phyloP scores from a whole-genome alignment of 1,140 invertebrate genomes.

The Drosophila biarmipes region DNA sequence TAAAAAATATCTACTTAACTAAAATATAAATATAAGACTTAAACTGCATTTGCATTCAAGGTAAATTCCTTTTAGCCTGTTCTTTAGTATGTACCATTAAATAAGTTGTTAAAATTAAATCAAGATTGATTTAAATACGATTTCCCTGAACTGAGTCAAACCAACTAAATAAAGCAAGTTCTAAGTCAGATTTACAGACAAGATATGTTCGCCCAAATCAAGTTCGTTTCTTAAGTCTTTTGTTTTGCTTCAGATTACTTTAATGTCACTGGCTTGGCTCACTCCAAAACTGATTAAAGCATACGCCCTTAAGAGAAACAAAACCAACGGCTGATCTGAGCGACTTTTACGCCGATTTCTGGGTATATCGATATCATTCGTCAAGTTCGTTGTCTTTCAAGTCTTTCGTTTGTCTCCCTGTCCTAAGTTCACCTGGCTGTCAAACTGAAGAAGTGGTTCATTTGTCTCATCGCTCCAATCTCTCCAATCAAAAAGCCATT shows the following conservation, averaged over 20 bases:
- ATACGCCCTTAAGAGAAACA: neutral
- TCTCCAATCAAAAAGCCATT: constrained; percentile 81
- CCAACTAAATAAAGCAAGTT: neutral
- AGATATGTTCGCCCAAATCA: constrained; percentile 23
- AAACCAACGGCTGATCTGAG: neutral
- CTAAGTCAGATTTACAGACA: neutral
- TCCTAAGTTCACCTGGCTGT: constrained; percentile 41
- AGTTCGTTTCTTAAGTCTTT: constrained; percentile 79
- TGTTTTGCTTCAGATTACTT: constrained; percentile 26
- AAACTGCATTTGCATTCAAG: no score
- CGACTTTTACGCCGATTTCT: constrained; percentile 1
- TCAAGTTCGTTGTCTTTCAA: constrained; percentile 38
- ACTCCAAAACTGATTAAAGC: neutral
- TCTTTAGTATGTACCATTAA: neutral
- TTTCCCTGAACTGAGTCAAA: neutral
- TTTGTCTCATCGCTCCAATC: constrained; percentile 65
- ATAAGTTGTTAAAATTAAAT: neutral
- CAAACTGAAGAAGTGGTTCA: constrained; percentile 79
- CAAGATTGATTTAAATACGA: neutral
- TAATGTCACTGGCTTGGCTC: neutral
- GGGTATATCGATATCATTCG: constrained; percentile 42
- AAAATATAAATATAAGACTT: no score
- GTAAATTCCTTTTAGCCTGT: no score
- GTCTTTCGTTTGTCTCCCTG: constrained; percentile 28
- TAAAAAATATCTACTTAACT: no score